Percentiles rank a stretch among this genome's conserved stretches.
These are phyloP conservation scores for Thereva nobilitata DNA, from an alignment of 2,888 invertebrate genomes.

Conservation along the genomic window DNA sequence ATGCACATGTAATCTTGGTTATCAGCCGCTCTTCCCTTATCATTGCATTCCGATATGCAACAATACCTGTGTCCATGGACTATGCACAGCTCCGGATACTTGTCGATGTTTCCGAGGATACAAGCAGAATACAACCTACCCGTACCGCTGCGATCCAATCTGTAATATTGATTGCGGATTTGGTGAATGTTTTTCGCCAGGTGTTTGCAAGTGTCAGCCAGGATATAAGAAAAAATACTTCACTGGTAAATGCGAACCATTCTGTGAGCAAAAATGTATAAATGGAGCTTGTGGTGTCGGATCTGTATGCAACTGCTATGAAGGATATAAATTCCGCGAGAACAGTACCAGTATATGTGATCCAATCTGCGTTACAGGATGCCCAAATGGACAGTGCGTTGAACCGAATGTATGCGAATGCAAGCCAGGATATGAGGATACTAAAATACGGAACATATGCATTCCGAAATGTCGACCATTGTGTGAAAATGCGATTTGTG, in stretches of 20 bases:
- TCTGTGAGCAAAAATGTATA: conserved; percentile 47
- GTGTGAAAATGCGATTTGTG: conserved; percentile 43
- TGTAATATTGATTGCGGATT: conserved; percentile 10
- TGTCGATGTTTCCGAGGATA: conserved; percentile 60
- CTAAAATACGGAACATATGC: conserved; percentile 8
- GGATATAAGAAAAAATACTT: conserved; percentile 48
- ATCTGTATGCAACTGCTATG: conserved; percentile 50
- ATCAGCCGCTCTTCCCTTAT: conserved; percentile 26
- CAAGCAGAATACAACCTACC: conserved; percentile 39
- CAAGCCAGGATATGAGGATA: conserved; percentile 64
- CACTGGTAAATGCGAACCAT: conserved; percentile 51
- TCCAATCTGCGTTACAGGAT: conserved; percentile 69
- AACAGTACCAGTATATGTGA: conserved; percentile 59
- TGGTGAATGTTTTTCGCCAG: conserved; percentile 48
- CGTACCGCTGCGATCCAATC: conserved; percentile 9
- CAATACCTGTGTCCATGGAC: conserved; percentile 51
- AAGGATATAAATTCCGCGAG: conserved; percentile 52
- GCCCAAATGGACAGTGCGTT: conserved; percentile 73
- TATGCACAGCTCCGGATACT: conserved; percentile 53
- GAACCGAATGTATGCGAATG: conserved; percentile 76
- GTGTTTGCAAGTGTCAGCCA: conserved; percentile 48
- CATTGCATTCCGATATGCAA: conserved; percentile 52
- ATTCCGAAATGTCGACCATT: conserved; percentile 27
- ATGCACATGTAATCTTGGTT: conserved; percentile 58
- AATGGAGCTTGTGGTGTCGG: conserved; percentile 54